Conservation (phyloP, 1,140 invertebrate genomes). For the Microplitis mediator region DNA sequence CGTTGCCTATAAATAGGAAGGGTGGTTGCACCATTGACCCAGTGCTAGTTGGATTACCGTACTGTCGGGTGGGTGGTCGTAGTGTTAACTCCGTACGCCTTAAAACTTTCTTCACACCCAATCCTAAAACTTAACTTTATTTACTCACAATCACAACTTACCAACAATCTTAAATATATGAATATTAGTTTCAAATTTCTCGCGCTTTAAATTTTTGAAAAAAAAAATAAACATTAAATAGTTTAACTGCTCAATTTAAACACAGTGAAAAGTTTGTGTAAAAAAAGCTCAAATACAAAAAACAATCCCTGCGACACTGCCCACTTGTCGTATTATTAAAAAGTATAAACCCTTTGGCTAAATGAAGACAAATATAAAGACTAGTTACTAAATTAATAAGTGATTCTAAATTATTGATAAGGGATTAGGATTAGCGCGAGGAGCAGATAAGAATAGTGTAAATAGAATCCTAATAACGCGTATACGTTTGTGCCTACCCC, state of each 20-base stretch:
- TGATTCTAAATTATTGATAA: constrained; percentile 9
- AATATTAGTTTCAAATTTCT: not conserved
- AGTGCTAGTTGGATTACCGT: constrained; percentile 54
- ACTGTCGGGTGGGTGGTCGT: constrained; percentile 48
- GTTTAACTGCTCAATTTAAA: not conserved
- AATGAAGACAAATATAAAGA: no score
- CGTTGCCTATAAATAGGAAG: constrained; percentile 56
- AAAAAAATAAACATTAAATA: not conserved
- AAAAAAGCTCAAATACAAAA: not conserved
- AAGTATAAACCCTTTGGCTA: no score
- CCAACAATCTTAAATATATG: not conserved
- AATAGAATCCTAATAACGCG: not conserved
- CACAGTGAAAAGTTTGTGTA: not conserved
- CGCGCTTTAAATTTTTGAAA: not conserved
- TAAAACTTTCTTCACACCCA: constrained; percentile 7
- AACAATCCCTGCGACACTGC: constrained; percentile 31
- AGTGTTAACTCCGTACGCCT: constrained; percentile 20
- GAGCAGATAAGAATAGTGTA: not conserved
- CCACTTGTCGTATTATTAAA: constrained; percentile 17
- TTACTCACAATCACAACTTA: not conserved
- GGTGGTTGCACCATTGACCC: constrained; percentile 61
- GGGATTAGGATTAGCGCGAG: not conserved
- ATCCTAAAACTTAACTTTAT: not conserved
- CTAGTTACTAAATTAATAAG: not conserved
- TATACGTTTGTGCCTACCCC: no score